Base-by-base conservation (phyloP, 2,888 invertebrate genomes). In the Diaphora mendica region DNA sequence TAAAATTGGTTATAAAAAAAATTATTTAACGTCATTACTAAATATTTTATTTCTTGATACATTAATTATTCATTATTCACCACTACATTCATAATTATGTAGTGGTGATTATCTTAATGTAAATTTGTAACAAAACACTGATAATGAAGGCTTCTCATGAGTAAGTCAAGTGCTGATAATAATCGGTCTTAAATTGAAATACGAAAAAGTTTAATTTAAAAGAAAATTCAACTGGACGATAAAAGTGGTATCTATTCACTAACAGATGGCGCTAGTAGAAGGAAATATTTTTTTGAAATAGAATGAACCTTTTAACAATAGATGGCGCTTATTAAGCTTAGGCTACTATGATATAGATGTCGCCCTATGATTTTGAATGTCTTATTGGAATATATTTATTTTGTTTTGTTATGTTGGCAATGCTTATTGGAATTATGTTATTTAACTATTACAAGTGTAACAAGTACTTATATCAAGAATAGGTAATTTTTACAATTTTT, bases 301-400 rank as follows among this genome's bases (percentile, higher is more conserved):
- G 11, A 42, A 9, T 15, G 5, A 48, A 15, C 48, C 35, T 30
- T 71, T 71, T 17, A 39, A 33, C 20, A 7, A 59, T 35, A 74
- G 75, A 79, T 77, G 75, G 30, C 79, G 71, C 68, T 74, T 17
- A 8, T 9, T 23, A 48, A 65, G 76, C 55, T 33, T 0, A 42
- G 7, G 3, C 82, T 82, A 83, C 62, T 75, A 35, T 17, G 8
- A 17, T 17, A 64, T 74, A 88, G 89, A 85, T 84, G 86, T 70
- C 84, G 73, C 74, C 73, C 70, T 64, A 26, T 26, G 30, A 48
- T 30, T 30, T 1, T 48, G 48, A 7, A 26, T 68, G 42, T 73
- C 70, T 59, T 35, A 67, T 48, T 51, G 4, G 70, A 75, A 51
- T 64, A 5, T 66, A 23, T 9, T 30, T 23, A 26, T 11, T 26